These are phyloP conservation scores for Cephus spinipes DNA, from an alignment of 2,888 invertebrate genomes.

Conservation along the genomic window DNA sequence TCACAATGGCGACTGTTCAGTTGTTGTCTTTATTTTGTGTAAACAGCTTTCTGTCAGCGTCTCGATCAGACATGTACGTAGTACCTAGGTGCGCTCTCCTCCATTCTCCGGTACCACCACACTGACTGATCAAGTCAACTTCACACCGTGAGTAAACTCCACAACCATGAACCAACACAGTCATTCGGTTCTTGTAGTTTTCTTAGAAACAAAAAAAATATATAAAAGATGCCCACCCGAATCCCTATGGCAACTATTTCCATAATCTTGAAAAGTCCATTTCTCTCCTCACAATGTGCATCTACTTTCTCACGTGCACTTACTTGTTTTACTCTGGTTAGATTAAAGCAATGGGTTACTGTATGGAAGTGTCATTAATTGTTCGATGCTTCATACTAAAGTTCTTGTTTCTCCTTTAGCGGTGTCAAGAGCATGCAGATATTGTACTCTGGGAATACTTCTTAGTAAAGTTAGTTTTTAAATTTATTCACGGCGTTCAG, in stretches of 20 bases:
- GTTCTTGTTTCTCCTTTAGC: background rate
- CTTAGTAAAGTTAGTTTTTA: background rate
- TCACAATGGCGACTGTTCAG: constrained; percentile 62
- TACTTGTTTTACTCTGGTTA: constrained; percentile 41
- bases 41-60: constrained; percentile 65
- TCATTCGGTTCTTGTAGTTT: constrained; percentile 55
- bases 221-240: constrained; percentile 39
- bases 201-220: constrained; percentile 38
- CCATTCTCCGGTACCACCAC: constrained; percentile 63
- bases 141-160: constrained; percentile 65
- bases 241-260: constrained; percentile 46
- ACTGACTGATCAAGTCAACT: constrained; percentile 63
- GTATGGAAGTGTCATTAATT: constrained; percentile 31
- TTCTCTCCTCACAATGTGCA: constrained; percentile 46
- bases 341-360: constrained; percentile 46
- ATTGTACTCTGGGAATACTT: background rate
- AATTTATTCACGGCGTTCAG: background rate
- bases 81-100: constrained; percentile 64
- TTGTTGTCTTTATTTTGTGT: constrained; percentile 66
- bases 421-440: background rate
- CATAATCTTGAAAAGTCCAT: constrained; percentile 41
- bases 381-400: background rate
- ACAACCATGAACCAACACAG: constrained; percentile 57
- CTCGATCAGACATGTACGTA: constrained; percentile 65
- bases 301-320: constrained; percentile 44